Evolutionary conservation across 1,140 invertebrate genomes (phyloP).

Genomic region (Drosophila athabasca): DNA sequence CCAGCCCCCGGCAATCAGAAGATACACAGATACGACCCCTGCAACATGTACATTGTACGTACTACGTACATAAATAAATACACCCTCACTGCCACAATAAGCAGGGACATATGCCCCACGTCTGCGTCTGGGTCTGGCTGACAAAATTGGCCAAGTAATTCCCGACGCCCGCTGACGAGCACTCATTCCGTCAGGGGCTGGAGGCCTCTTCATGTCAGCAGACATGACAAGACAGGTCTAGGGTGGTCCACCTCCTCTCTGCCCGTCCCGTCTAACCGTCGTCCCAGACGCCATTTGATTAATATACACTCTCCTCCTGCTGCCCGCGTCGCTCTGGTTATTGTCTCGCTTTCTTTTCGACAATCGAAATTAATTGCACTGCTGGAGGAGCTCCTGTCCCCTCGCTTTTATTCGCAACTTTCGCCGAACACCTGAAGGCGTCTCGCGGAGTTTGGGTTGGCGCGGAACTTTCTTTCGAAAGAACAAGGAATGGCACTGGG

Average conservation of each 20-base stretch:
- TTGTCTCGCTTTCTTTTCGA: constrained; percentile 57
- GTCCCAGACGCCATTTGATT: constrained; percentile 64
- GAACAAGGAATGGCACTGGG: constrained; percentile 1
- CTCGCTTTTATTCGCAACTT: constrained; percentile 33
- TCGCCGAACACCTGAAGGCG: constrained; percentile 41
- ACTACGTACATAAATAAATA: neutral
- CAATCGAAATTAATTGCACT: constrained; percentile 68
- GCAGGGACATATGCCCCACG: constrained; percentile 29
- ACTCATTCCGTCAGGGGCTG: constrained; percentile 30
- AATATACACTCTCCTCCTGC: constrained; percentile 37
- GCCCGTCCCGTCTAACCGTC: constrained; percentile 11
- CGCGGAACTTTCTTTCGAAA: constrained; percentile 21
- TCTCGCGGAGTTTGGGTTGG: constrained; percentile 32
- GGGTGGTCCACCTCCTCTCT: constrained; percentile 15
- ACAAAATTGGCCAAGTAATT: constrained; percentile 68
- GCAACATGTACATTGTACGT: neutral
- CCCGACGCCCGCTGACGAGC: constrained; percentile 44
- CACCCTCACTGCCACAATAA: constrained; percentile 3
- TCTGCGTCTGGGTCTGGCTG: constrained; percentile 13
- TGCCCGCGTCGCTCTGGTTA: constrained; percentile 27
- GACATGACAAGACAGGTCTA: constrained; percentile 30
- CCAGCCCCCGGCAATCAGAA: neutral
- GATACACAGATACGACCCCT: constrained; percentile 1
- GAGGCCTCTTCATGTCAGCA: constrained; percentile 42
- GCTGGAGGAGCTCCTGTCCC: constrained; percentile 41